Conservation (phyloP, 2,888 invertebrate genomes). For the Ochropacha duplaris region DNA sequence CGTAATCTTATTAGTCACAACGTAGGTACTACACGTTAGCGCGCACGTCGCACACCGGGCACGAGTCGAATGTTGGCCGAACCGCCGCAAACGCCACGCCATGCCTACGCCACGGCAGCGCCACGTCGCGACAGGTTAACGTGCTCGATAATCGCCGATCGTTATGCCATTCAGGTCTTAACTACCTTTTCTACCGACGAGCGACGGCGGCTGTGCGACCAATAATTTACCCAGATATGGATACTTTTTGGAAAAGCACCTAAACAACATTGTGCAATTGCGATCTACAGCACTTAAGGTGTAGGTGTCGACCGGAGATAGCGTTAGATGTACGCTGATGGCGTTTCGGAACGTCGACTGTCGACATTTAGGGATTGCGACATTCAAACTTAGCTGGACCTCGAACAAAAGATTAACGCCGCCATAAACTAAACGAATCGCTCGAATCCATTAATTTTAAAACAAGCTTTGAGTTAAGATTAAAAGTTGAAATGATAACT, state of each 20-base stretch:
- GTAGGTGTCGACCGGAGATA: conserved; percentile 55
- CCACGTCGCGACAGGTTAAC: conserved; percentile 50
- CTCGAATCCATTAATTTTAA: not conserved
- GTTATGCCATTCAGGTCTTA: conserved; percentile 54
- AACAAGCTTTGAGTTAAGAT: conserved; percentile 9
- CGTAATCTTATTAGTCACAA: not conserved
- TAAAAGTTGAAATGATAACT: conserved; percentile 26
- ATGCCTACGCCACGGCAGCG: conserved; percentile 15
- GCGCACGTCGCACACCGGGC: conserved; percentile 9
- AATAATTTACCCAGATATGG: conserved; percentile 58
- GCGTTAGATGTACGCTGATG: conserved; percentile 49
- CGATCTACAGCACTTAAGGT: conserved; percentile 42
- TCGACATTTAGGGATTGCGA: conserved; percentile 32
- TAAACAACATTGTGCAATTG: conserved; percentile 65
- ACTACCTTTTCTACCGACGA: conserved; percentile 42
- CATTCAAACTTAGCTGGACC: conserved; percentile 16
- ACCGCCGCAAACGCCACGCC: conserved; percentile 6
- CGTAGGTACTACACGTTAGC: not conserved
- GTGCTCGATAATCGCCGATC: conserved; percentile 51
- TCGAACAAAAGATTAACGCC: conserved; percentile 9
- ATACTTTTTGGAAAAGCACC: conserved; percentile 57
- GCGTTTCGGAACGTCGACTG: conserved; percentile 36
- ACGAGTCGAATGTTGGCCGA: conserved; percentile 50
- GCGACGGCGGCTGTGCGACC: conserved; percentile 17
- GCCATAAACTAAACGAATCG: not conserved